Evolutionary conservation across 2,797 vertebrate species (phyloP).

Genomic region (Lagocephalus sceleratus): DNA sequence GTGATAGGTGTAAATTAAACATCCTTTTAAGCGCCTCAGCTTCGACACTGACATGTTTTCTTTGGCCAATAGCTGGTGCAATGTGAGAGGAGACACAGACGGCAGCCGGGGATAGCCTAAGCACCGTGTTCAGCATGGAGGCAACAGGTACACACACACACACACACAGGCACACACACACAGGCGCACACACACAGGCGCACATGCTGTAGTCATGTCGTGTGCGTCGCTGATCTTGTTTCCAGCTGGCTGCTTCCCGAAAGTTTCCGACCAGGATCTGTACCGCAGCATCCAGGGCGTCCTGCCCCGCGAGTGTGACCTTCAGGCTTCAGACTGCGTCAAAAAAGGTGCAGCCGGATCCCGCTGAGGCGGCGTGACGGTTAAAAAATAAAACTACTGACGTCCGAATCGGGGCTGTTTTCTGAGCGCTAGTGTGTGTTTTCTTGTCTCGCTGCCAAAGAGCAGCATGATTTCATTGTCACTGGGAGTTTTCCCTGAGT

Average conservation of each 20-base stretch:
- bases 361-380: not conserved
- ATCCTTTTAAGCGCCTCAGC: not conserved
- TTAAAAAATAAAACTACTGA: not conserved
- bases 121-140: slow-evolving; percentile 52
- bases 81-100: slow-evolving; percentile 39
- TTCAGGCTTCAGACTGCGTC: slow-evolving; percentile 59
- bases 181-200: not conserved
- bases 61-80: slow-evolving; percentile 39
- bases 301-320: slow-evolving; percentile 77
- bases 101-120: slow-evolving; percentile 45
- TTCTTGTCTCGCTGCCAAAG: not conserved
- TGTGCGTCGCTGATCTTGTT: not conserved
- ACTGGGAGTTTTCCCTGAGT: no score
- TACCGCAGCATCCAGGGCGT: slow-evolving; percentile 85
- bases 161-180: no score
- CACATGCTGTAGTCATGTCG: no score
- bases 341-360: slow-evolving; percentile 76
- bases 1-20: no score
- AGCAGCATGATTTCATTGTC: no score
- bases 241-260: slow-evolving; percentile 42
- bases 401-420: not conserved
- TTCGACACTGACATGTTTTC: slow-evolving; percentile 2
- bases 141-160: slow-evolving; percentile 52
- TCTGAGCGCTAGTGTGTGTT: not conserved
- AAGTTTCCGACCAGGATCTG: slow-evolving; percentile 82